Conservation (phyloP, 2,888 invertebrate genomes). For the Bombyx huttoni region DNA sequence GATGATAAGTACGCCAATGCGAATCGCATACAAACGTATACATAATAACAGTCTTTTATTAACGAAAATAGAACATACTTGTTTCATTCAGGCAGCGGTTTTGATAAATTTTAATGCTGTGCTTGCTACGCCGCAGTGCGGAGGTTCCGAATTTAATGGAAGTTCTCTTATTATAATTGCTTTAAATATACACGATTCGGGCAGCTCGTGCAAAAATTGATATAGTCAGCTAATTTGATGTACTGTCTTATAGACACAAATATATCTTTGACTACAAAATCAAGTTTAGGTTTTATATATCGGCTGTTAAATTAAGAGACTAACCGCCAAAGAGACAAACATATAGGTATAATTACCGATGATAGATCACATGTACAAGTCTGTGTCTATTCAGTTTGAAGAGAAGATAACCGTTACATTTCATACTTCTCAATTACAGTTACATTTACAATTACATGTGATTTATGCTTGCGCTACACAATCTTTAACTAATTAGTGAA, state of each 20-base stretch:
- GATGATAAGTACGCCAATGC: too few species aligned
- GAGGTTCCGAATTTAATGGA: constrained; percentile 13
- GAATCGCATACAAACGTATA: too few species aligned
- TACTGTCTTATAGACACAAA: too few species aligned
- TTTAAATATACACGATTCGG: background rate
- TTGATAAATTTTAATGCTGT: constrained; percentile 52
- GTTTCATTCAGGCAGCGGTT: constrained; percentile 40
- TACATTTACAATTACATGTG: background rate
- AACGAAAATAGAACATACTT: constrained; percentile 37
- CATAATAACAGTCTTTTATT: constrained; percentile 14
- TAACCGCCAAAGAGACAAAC: too few species aligned
- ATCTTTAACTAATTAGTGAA: background rate
- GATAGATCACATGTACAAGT: too few species aligned
- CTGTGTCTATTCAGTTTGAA: too few species aligned
- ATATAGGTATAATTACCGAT: too few species aligned
- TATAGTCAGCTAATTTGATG: too few species aligned
- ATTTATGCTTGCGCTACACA: background rate
- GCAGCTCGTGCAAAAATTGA: too few species aligned
- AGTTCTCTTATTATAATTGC: background rate
- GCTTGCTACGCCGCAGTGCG: constrained; percentile 44
- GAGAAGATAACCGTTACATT: background rate
- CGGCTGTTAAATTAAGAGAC: too few species aligned
- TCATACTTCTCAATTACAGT: background rate
- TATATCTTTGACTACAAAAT: too few species aligned
- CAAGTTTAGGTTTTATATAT: too few species aligned